Evolutionary conservation across 1,140 invertebrate genomes (phyloP).

Genomic region (Mylabris phalerata): DNA sequence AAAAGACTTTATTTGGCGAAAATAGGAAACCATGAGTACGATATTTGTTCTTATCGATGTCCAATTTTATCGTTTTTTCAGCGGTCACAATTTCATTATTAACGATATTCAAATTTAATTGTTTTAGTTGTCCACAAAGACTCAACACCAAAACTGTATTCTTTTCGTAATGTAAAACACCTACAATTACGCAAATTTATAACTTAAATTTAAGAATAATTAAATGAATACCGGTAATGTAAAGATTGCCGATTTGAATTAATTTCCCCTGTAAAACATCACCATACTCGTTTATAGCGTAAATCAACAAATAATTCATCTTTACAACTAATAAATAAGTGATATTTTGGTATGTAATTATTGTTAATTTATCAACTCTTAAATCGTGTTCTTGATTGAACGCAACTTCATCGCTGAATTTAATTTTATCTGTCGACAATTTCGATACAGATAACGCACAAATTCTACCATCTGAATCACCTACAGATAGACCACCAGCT

Average conservation of each 20-base stretch:
- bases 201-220: background rate
- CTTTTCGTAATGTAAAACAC: constrained; percentile 6
- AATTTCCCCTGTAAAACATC: constrained; percentile 3
- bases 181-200: constrained; percentile 3
- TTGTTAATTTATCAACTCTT: constrained; percentile 9
- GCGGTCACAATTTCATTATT: constrained; percentile 7
- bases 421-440: constrained; percentile 6
- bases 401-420: constrained; percentile 4
- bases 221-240: constrained; percentile 13
- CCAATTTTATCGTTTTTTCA: background rate
- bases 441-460: constrained; percentile 4
- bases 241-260: constrained; percentile 12
- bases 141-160: constrained; percentile 4
- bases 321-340: constrained; percentile 8
- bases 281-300: constrained; percentile 1
- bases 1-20: constrained; percentile 11
- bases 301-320: constrained; percentile 7
- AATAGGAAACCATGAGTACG: constrained; percentile 11
- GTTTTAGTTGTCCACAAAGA: constrained; percentile 6
- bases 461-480: constrained; percentile 12
- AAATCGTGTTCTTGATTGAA: constrained; percentile 10
- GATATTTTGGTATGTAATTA: constrained; percentile 5
- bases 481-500: constrained; percentile 7
- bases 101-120: constrained; percentile 3
- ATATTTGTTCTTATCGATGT: constrained; percentile 8